Evolutionary conservation across 2,113 vertebrate species (phyloP).

Genomic region (Orcinus orca): DNA sequence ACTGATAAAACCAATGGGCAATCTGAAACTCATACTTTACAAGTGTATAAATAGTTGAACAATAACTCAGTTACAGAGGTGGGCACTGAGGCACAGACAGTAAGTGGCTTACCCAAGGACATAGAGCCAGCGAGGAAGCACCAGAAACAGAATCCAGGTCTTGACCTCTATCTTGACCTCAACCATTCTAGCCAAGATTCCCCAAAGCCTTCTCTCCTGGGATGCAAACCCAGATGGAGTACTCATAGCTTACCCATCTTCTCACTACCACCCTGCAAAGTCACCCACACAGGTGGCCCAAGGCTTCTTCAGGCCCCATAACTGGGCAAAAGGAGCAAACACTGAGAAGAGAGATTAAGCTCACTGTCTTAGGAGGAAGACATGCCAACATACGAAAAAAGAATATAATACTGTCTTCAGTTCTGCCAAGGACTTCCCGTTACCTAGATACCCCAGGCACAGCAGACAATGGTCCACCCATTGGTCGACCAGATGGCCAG

Average conservation of each 20-base stretch:
- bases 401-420: background rate
- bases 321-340: background rate
- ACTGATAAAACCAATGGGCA: background rate
- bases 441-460: background rate
- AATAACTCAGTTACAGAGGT: background rate
- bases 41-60: background rate
- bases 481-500: background rate
- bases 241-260: background rate
- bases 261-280: background rate
- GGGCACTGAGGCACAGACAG: background rate
- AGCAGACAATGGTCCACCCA: background rate
- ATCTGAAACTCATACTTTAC: background rate
- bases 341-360: background rate
- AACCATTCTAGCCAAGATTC: background rate
- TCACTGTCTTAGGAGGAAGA: background rate
- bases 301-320: background rate
- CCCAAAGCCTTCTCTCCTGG: background rate
- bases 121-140: background rate
- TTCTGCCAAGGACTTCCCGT: background rate
- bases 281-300: background rate
- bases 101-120: background rate
- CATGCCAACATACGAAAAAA: background rate
- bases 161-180: background rate
- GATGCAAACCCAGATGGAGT: background rate
- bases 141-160: background rate